phyloP scores from a whole-genome alignment of 2,888 invertebrate genomes.

The Idaea straminata region DNA sequence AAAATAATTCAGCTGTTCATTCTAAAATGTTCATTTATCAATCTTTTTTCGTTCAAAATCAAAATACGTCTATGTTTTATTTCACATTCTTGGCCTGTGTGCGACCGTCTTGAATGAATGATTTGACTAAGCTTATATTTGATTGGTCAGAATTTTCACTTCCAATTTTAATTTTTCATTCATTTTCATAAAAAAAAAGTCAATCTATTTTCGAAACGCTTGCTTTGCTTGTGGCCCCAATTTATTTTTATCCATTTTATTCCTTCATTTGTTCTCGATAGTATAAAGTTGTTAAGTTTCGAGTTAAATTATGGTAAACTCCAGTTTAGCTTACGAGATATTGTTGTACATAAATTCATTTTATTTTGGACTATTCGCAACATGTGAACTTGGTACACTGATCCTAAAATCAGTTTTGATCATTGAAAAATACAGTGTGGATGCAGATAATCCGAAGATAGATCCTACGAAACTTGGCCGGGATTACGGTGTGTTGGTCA shows the following conservation, averaged over 20 bases:
- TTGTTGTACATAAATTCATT: conserved; percentile 92
- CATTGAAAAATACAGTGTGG: conserved; percentile 78
- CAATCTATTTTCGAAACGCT: conserved; percentile 41
- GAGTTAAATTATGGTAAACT: conserved; percentile 75
- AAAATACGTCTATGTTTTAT: conserved; percentile 28
- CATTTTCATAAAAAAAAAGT: neutral
- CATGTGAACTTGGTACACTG: conserved; percentile 89
- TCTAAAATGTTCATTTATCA: too few species aligned
- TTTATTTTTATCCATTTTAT: conserved; percentile 4
- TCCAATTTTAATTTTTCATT: conserved; percentile 7
- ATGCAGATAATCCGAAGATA: conserved; percentile 71
- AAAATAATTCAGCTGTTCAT: too few species aligned
- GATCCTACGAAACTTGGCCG: conserved; percentile 82
- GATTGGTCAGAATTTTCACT: conserved; percentile 5
- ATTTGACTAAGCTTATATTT: conserved; percentile 1
- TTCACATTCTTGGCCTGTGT: conserved; percentile 1
- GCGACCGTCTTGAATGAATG: neutral
- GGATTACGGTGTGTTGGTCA: conserved; percentile 89
- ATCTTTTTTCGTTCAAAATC: too few species aligned
- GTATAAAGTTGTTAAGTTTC: conserved; percentile 58
- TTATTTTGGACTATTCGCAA: conserved; percentile 92
- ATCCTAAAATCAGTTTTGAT: conserved; percentile 87
- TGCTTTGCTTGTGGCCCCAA: conserved; percentile 6
- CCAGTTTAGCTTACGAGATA: conserved; percentile 91
- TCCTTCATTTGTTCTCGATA: conserved; percentile 5